phyloP scores from a whole-genome alignment of 2,888 invertebrate species.

The Agrochola circellaris region DNA sequence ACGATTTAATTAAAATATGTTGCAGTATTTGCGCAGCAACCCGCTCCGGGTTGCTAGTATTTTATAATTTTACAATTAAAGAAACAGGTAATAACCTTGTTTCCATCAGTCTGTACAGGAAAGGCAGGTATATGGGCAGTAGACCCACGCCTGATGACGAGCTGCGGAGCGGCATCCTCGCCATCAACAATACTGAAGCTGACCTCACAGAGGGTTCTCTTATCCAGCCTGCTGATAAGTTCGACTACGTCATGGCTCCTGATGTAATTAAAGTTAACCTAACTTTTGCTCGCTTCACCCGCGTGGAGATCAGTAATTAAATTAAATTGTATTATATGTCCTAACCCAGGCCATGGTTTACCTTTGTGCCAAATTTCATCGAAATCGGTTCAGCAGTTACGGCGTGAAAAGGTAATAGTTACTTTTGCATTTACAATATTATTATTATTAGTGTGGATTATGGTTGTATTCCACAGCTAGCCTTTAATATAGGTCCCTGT shows the following conservation, averaged over 20 bases:
- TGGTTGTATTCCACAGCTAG: background rate
- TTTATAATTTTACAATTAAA: background rate
- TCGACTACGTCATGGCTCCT: slow-evolving; percentile 73
- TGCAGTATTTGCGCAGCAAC: too few relatives aligned
- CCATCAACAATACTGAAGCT: slow-evolving; percentile 73
- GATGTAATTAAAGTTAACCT: slow-evolving; percentile 64
- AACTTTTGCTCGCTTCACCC: too few relatives aligned
- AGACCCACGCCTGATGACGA: slow-evolving; percentile 69
- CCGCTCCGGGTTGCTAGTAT: too few relatives aligned
- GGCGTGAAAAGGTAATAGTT: background rate
- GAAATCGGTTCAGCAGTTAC: background rate
- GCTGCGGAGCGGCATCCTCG: slow-evolving; percentile 71
- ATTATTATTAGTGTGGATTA: background rate
- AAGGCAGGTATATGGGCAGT: slow-evolving; percentile 68
- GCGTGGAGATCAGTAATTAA: too few relatives aligned
- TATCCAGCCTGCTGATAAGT: slow-evolving; percentile 71
- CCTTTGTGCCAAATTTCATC: too few relatives aligned
- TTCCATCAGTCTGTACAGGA: slow-evolving; percentile 69
- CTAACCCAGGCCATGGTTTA: too few relatives aligned
- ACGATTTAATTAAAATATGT: too few relatives aligned
- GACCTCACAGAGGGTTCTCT: slow-evolving; percentile 74
- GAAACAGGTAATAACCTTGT: background rate
- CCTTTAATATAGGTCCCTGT: too few relatives aligned
- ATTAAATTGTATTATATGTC: too few relatives aligned
- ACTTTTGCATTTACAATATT: background rate